Evolutionary conservation across 2,888 invertebrate species (phyloP), one percentile per base, ranked within the genome.

Genomic region (Steinernema hermaphroditum): DNA sequence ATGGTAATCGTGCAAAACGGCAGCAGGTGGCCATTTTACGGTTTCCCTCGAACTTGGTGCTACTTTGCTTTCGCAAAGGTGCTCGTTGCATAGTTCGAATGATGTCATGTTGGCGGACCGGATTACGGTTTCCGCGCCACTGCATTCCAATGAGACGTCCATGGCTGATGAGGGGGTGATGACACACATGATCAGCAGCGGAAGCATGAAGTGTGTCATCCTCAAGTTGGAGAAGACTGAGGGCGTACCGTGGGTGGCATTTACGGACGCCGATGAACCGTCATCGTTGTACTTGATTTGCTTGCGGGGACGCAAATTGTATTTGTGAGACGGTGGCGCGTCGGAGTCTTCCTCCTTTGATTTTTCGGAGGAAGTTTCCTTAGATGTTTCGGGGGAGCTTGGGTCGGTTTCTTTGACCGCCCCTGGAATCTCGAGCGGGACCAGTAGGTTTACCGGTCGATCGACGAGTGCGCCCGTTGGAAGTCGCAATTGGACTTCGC

Each of bases 401-500:
- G 29, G 9, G 27, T 22, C 29, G 24, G 29, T 6, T 41, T 12
- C n/a, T 41, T 69, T 16, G 43, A 12, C 22, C 2, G 34, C 24
- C 12, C 41, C 41, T 12, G 34, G 24, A 8, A 71, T 32, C 27
- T 71, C 71, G 6, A 71, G 14, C 4, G 71, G 71, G 2, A 71
- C 37, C 62, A 71, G 37, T 2, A 68, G 41, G 37, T 71, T 71
- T 4, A 71, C 62, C 8, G 71, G 71, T 34, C 62, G 4, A 4
- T 14, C 29, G 2, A 68, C 6, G 4, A 32, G 24, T 2, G 19
- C 14, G 2, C 62, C 62, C 19, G 46, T 24, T 29, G 70, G 71
- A 8, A 69, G 37, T 16, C 16, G 1, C 8, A 76, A 4, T n/a
- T 72, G 70, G 1, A 70, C 72, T 54, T 76, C 76, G 70, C 76